phyloP scores from a whole-genome alignment of 2,888 invertebrate species.

The Geophilus truncorum region DNA sequence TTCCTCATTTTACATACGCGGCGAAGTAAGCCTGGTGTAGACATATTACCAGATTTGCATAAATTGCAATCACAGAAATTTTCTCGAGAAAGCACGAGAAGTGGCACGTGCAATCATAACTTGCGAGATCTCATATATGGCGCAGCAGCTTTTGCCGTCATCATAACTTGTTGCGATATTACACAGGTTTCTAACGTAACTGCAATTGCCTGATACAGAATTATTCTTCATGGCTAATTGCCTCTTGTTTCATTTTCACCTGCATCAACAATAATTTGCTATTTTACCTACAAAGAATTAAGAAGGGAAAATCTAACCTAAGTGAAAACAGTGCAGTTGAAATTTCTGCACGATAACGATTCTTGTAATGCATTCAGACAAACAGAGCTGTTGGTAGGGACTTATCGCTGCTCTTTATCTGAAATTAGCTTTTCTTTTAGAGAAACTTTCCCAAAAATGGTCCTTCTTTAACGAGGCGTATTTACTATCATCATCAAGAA shows the following conservation, averaged over 20 bases:
- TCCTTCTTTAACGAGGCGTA: background rate
- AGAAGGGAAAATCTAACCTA: background rate
- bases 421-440: conserved; percentile 20
- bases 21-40: background rate
- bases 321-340: background rate
- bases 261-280: background rate
- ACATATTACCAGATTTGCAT: conserved; percentile 27
- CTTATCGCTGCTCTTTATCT: conserved; percentile 13
- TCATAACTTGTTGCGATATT: conserved; percentile 21
- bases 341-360: background rate
- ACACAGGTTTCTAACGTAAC: conserved; percentile 9
- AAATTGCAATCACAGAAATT: conserved; percentile 24
- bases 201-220: conserved; percentile 16
- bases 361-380: conserved; percentile 12
- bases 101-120: conserved; percentile 21
- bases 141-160: conserved; percentile 11
- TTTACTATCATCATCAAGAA: conserved; percentile 2
- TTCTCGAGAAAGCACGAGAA: conserved; percentile 13
- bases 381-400: background rate
- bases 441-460: background rate
- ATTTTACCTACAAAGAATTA: background rate
- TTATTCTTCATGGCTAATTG: background rate
- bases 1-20: background rate
- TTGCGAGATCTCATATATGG: conserved; percentile 23
- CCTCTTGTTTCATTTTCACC: background rate